Evolutionary conservation across 2,797 vertebrate species (phyloP), one percentile per base, ranked within the genome.

Genomic region (Threskiornis aethiopicus): DNA sequence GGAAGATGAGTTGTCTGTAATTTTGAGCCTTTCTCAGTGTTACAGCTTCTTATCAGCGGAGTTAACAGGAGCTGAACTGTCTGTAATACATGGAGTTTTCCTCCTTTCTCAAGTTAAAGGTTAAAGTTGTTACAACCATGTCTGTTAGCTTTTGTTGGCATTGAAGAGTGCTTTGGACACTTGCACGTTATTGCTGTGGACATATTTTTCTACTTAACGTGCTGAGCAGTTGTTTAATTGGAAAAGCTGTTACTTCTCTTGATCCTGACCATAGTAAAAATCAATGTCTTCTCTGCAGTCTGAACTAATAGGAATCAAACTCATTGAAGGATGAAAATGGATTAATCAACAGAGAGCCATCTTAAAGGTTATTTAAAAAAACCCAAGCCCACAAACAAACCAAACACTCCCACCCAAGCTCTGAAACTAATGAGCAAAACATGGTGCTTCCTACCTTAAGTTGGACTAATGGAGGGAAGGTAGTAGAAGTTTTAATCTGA

Each of bases 221-320:
- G 88, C 69, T n/a, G 89, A 97, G 91, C 93, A 92, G 75, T 96
- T 97, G 82, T 86, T 97, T 97, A 96, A 97, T 96, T 97, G 97
- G 96, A 97, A 96, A 97, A 98, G 91, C 95, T 90, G 91, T 94
- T 97, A 96, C 83, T 97, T 96, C 79, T 92, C 78, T 88, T 95
- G 86, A 93, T 97, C 81, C 86, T 93, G 79, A 71, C 93, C 90
- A 5, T 24, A 84, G 95, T 85, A 90, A 97, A 98, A 98, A 97
- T 98, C 97, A 94, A 47, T 97, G 93, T 80, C 67, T 80, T 84
- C 89, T 97, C 84, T 86, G 94, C 72, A 92, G 89, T 92, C 85
- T 95, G 91, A 93, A 93, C 96, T 97, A 98, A 96, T 94, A 93
- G 96, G 80, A 93, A 95, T 97, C 90, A 95, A 73, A 94, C 81